Evolutionary conservation across 2,888 invertebrate species (phyloP), one percentile per base, ranked within the genome.

Genomic region (Galerucella nymphaeae): DNA sequence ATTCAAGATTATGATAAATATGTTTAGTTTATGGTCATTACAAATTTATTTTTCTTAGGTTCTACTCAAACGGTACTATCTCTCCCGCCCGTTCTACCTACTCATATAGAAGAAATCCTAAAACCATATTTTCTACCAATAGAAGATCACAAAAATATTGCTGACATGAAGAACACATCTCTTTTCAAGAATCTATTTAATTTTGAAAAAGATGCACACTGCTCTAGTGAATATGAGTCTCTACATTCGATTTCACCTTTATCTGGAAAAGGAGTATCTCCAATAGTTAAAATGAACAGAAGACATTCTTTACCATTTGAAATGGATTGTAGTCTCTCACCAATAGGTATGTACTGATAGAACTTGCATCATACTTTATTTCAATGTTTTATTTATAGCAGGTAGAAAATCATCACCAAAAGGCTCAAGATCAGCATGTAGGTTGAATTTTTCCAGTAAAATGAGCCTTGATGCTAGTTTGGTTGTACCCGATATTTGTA

Each of bases 21-120:
- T 14, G 10, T 38, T 38, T 41, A 53, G 16, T 6, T 55, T n/a
- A n/a, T 41, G 10, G 23, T 9, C 0, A 50, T 38, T 18, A 6
- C 20, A 45, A 50, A 58, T 58, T 58, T n/a, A 14, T 55, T 53
- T 50, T 62, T 66, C 70, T 73, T 81, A 92, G 92, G 88, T 85
- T 90, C 89, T 87, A 88, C 90, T 55, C 93, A 93, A 86, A 93
- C 93, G 41, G 84, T 89, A 71, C 86, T 93, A 75, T 89, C 91
- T 41, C 84, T 93, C 73, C 92, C 93, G 66, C 88, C 90, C 23
- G 85, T 88, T 78, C 84, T 93, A 48, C 92, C 93, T 3, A 85
- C 88, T 67, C 89, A 91, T 81, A 81, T 93, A 23, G 92, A 92
- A 85, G 89, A 90, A 79, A 85, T 89, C 48, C 85, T 93, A 20